phyloP scores from a whole-genome alignment of 1,140 invertebrate species.

The Wasmannia auropunctata region DNA sequence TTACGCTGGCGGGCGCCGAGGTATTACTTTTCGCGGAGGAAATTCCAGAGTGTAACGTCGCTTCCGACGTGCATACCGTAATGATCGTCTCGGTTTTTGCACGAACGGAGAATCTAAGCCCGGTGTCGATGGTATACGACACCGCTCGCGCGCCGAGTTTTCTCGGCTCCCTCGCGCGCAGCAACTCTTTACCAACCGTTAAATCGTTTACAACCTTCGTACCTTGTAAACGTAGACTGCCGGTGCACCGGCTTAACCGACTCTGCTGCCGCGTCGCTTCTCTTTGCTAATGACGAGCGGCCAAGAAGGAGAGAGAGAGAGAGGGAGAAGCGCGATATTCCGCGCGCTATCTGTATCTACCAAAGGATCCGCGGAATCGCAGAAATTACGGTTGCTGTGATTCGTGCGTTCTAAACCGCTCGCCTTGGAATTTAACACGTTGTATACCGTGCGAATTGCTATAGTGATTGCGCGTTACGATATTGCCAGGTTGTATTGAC shows the following conservation, averaged over 20 bases:
- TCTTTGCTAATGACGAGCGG: conserved; percentile 47
- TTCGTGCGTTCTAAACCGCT: background rate
- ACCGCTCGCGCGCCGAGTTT: conserved; percentile 36
- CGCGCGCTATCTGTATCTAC: conserved; percentile 18
- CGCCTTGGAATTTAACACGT: conserved; percentile 20
- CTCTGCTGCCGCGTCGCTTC: background rate
- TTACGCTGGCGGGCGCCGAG: conserved; percentile 58
- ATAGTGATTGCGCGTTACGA: background rate
- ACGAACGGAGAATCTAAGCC: conserved; percentile 51
- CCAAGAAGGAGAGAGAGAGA: background rate
- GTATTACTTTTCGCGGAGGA: conserved; percentile 73
- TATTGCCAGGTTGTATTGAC: background rate
- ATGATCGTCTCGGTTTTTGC: conserved; percentile 70
- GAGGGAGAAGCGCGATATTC: conserved; percentile 1
- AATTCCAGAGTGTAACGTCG: conserved; percentile 71
- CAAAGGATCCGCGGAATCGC: conserved; percentile 30
- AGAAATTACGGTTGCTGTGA: conserved; percentile 32
- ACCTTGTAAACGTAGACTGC: conserved; percentile 67
- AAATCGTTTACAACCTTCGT: conserved; percentile 73
- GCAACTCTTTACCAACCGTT: conserved; percentile 71
- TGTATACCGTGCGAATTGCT: background rate
- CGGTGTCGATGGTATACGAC: conserved; percentile 60
- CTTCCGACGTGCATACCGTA: conserved; percentile 71
- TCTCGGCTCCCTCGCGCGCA: conserved; percentile 14
- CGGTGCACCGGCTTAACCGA: conserved; percentile 41